These are phyloP conservation scores for Cyphomyrus plagiostoma DNA, from an alignment of 2,113 vertebrate species.

Conservation along the genomic window DNA sequence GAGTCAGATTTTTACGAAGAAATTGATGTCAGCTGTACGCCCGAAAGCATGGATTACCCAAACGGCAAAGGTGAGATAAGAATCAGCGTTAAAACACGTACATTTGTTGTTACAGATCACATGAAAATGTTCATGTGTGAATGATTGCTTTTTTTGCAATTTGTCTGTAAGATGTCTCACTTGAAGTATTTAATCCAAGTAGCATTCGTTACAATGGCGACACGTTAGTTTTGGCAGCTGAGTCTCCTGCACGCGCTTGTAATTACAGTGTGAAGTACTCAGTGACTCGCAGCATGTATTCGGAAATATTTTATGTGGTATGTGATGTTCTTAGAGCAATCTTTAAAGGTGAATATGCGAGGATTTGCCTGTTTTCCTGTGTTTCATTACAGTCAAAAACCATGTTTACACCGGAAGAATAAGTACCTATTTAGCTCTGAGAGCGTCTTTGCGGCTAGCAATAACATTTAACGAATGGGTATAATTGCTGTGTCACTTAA, in stretches of 20 bases:
- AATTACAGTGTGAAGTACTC: background rate
- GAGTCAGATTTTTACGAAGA: slow-evolving; percentile 99
- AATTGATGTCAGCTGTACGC: slow-evolving; percentile 98
- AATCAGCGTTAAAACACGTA: background rate
- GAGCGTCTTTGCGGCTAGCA: slow-evolving; percentile 31
- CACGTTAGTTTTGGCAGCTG: background rate
- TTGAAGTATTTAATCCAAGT: slow-evolving; percentile 15
- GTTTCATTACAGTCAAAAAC: background rate
- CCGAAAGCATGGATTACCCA: slow-evolving; percentile 88
- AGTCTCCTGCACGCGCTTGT: background rate
- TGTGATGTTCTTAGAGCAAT: background rate
- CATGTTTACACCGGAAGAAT: background rate
- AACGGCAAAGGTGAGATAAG: slow-evolving; percentile 75
- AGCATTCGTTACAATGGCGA: slow-evolving; percentile 6
- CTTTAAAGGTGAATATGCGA: background rate
- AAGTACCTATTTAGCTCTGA: background rate
- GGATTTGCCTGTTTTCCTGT: background rate
- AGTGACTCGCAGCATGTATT: background rate
- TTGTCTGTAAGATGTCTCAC: background rate
- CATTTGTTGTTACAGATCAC: background rate
- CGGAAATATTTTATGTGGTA: background rate
- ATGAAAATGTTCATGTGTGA: slow-evolving; percentile 20
- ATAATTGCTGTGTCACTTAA: slow-evolving; percentile 66
- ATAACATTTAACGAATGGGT: slow-evolving; percentile 52
- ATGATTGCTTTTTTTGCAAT: slow-evolving; percentile 32